A percentile compares a stretch with the other conserved stretches of the same genome.
These are phyloP conservation scores for Syritta pipiens DNA, from an alignment of 2,888 invertebrate genomes.

Conservation along the genomic window DNA sequence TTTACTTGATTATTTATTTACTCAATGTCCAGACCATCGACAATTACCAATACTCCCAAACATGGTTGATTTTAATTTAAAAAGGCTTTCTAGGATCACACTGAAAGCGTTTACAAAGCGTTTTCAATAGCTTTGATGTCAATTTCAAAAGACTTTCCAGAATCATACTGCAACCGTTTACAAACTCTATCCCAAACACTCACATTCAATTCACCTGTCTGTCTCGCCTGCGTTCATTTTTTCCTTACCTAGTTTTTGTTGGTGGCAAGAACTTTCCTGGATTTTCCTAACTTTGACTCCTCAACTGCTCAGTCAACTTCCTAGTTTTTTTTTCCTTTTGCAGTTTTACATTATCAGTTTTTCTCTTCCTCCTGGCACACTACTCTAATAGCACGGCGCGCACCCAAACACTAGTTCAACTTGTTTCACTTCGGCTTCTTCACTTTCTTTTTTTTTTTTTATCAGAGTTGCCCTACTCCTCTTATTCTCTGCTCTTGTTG, in stretches of 20 bases:
- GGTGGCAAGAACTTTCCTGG: not conserved
- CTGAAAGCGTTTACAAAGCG: too few relatives aligned
- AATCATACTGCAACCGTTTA: slow-evolving; percentile 21
- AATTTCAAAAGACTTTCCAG: not conserved
- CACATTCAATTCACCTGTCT: slow-evolving; percentile 29
- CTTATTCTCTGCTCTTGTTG: slow-evolving; percentile 22
- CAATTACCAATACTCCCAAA: too few relatives aligned
- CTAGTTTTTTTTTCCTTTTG: slow-evolving; percentile 13
- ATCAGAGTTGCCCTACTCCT: slow-evolving; percentile 45
- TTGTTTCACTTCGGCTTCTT: slow-evolving; percentile 46
- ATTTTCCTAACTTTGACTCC: slow-evolving; percentile 1
- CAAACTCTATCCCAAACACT: slow-evolving; percentile 2
- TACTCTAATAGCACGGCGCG: slow-evolving; percentile 5
- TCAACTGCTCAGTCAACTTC: not conserved
- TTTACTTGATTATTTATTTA: too few relatives aligned
- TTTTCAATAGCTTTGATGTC: too few relatives aligned
- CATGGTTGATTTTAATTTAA: too few relatives aligned
- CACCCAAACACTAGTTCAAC: slow-evolving; percentile 47
- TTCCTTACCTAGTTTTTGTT: not conserved
- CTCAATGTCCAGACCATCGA: too few relatives aligned
- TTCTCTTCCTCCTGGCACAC: slow-evolving; percentile 11
- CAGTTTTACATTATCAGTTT: slow-evolving; percentile 8
- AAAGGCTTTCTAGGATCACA: too few relatives aligned
- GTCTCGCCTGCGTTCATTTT: not conserved
- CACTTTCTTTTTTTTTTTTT: slow-evolving; percentile 29